Percentiles rank a stretch among this genome's conserved stretches.
Evolutionary conservation across 2,797 vertebrate genomes (phyloP).

Genomic region (Chromis chromis): DNA sequence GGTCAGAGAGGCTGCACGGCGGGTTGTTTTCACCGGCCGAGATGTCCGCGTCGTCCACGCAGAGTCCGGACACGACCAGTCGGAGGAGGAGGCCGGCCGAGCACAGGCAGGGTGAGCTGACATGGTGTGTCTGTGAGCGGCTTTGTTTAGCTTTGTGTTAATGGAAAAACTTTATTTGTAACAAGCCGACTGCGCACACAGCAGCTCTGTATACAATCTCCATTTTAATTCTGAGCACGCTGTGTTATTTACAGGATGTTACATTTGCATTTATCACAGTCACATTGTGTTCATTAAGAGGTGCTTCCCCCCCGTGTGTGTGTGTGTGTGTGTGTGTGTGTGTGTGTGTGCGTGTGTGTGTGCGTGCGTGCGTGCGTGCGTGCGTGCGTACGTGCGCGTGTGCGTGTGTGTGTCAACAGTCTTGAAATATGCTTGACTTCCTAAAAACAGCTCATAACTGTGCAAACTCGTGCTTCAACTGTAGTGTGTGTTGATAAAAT

Average conservation of each 20-base stretch:
- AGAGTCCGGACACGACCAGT: slow-evolving; percentile 43
- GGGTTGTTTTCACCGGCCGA: slow-evolving; percentile 1
- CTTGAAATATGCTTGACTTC: neutral
- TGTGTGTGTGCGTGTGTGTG: neutral
- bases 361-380: neutral
- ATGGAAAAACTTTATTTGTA: slow-evolving; percentile 44
- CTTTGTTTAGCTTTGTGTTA: neutral
- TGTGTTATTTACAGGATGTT: neutral
- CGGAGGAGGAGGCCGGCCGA: slow-evolving; percentile 69
- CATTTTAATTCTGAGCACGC: slow-evolving; percentile 8
- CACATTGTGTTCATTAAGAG: slow-evolving; percentile 19
- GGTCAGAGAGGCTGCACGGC: too few species aligned
- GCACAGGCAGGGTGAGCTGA: slow-evolving; percentile 61
- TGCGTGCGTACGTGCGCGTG: neutral
- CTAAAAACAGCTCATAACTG: too few species aligned
- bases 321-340: neutral
- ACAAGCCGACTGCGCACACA: neutral
- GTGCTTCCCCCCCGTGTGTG: too few species aligned
- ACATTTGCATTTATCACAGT: neutral
- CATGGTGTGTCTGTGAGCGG: neutral
- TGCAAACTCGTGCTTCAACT: too few species aligned
- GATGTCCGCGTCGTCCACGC: slow-evolving; percentile 60
- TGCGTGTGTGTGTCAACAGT: neutral
- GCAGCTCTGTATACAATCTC: slow-evolving; percentile 1
- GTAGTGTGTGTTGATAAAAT: too few species aligned